Evolutionary conservation across 2,888 invertebrate species (phyloP), one percentile per base, ranked within the genome.

Genomic region (Drosophila sordidula): DNA sequence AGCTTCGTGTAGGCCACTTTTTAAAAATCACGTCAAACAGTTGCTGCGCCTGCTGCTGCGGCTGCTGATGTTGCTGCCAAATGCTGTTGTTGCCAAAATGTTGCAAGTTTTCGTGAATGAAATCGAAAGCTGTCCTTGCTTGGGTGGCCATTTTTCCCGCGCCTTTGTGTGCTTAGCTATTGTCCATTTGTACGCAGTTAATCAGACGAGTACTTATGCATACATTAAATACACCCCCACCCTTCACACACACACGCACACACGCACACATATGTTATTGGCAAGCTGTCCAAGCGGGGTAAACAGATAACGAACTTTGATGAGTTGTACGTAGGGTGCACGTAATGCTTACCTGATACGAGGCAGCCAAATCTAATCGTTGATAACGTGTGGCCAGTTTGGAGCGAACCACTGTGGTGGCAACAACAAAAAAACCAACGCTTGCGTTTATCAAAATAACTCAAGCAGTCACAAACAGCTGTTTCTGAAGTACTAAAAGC

Each of bases 21-120:
- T 77, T 16, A 18, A 63, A 88, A 80, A 76, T 83, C 74, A 73
- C 65, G 67, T 70, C 62, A 69, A 69, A 79, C 41, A 46, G 38
- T n/a, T 62, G 22, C 22, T 52, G 14, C 9, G 12, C 1, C 6
- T 45, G 44, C 25, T 44, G 44, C 32, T 32, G 9, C 29, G 2
- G 26, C 26, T 32, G 9, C 11, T 32, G 11, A 32, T 32, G 32
- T 32, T 32, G 32, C 32, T 34, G 34, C 34, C 32, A 32, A 32
- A 26, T 26, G 26, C 26, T 61, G 44, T 62, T 61, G 61, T 62
- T 62, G 64, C 36, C 26, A 63, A 81, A 75, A 67, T 72, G 52
- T 78, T 80, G 52, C 67, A 77, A 74, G 58, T 70, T 76, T 83
- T 82, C 77, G 83, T 88, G 89, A 88, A 83, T 88, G 87, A 86